Base-by-base conservation (phyloP, 2,888 invertebrate genomes). In the Ophion slaviceki region DNA sequence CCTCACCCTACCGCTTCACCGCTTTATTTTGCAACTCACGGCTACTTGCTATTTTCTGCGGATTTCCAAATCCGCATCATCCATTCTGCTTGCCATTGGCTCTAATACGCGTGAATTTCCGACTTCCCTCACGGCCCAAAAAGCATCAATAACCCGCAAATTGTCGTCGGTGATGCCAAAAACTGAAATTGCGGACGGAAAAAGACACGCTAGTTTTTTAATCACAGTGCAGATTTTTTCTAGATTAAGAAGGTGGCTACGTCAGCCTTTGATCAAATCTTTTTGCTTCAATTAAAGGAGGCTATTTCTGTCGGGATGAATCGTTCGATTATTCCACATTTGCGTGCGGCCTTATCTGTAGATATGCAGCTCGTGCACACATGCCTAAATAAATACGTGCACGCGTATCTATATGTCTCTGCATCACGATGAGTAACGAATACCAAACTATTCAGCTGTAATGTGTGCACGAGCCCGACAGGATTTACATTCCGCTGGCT, bases 401-500 rank as follows among this genome's bases (percentile, higher is more conserved):
- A 57, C 32, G 71, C 14, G n/a, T 53, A 53, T 53, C 53, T 53
- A 53, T 53, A 17, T 17, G 11, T 36, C 66, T 17, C 17, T 8
- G 14, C 14, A 17, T 1, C 57, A 32, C 24, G 53, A 59, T 61
- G 66, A 78, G 66, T 70, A 74, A 36, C 57, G 59, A 82, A 67
- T 77, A 67, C 47, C 71, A 64, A 71, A 71, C 72, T 47, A 76
- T 70, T 75, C 84, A 76, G 79, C 79, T 75, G 76, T 61, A 72
- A 67, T 74, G 77, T 74, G 74, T 86, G 86, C 80, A 83, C 80
- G 81, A 80, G 85, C 81, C 70, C 82, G 64, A 80, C 74, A 86
- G 86, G 83, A 86, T 86, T 86, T 83, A 83, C 86, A 86, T 86
- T 83, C 86, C 83, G 80, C 78, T 86, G 74, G 83, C 85, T 81